Evolutionary conservation across 1,140 invertebrate species (phyloP).

Genomic region (Drosophila sechellia): DNA sequence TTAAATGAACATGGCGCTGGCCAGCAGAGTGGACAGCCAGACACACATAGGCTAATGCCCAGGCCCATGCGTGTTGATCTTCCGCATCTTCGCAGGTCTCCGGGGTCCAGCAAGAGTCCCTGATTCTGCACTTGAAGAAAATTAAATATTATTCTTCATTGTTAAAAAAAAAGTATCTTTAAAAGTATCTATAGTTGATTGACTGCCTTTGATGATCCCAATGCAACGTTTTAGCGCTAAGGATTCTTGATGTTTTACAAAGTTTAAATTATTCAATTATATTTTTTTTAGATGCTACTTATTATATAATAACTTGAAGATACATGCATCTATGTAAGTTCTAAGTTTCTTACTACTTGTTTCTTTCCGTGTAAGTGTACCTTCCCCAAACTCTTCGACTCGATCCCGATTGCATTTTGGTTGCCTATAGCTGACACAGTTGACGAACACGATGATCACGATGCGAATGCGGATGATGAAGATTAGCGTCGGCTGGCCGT

Average conservation of each 20-base stretch:
- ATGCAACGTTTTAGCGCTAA: neutral
- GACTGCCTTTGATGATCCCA: too few species aligned
- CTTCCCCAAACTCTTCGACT: constrained; percentile 12
- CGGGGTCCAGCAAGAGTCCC: constrained; percentile 13
- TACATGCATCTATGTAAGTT: too few species aligned
- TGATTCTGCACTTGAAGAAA: constrained; percentile 10
- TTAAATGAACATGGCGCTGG: constrained; percentile 78
- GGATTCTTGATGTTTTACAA: neutral
- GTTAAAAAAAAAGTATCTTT: too few species aligned
- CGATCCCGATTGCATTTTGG: constrained; percentile 65
- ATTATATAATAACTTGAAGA: too few species aligned
- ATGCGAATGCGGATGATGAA: constrained; percentile 67
- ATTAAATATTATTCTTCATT: too few species aligned
- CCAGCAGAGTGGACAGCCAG: constrained; percentile 51
- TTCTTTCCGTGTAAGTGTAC: constrained; percentile 1
- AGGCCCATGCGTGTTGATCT: constrained; percentile 78
- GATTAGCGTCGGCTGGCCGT: constrained; percentile 73
- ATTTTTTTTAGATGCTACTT: too few species aligned
- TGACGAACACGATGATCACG: constrained; percentile 73
- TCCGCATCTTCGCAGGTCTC: constrained; percentile 36
- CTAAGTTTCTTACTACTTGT: too few species aligned
- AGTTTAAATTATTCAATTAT: neutral
- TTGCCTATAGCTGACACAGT: constrained; percentile 80
- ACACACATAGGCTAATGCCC: constrained; percentile 64
- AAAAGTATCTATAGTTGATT: too few species aligned